Percentiles rank a stretch among this genome's conserved stretches.
phyloP scores from a whole-genome alignment of 2,797 vertebrate species.

The Clarias pachynema region DNA sequence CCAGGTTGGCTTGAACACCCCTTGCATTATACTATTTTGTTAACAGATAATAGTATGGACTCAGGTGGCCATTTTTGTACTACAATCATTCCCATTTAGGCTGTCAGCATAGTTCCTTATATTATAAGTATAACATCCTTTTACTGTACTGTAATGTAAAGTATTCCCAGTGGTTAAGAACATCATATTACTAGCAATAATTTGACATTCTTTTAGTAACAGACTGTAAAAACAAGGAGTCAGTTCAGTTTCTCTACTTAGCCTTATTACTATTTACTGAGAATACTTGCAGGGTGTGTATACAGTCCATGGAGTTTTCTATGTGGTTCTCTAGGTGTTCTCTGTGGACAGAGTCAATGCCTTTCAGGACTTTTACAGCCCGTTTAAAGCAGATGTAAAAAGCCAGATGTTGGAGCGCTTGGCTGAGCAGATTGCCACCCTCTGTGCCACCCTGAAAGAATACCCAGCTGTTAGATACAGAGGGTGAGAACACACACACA shows the following conservation, averaged over 20 bases:
- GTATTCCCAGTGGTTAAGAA: not conserved
- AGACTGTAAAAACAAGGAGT: not conserved
- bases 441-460: conserved; percentile 94
- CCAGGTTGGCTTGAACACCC: too few species aligned
- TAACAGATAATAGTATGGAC: not conserved
- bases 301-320: not conserved
- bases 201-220: not conserved
- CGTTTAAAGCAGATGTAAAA: conserved; percentile 93
- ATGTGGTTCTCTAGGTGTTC: conserved; percentile 65
- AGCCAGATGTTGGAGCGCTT: conserved; percentile 91
- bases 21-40: not conserved
- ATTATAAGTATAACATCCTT: not conserved
- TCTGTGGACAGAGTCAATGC: conserved; percentile 81
- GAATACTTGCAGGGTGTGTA: not conserved
- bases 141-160: not conserved
- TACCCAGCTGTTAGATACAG: conserved; percentile 94
- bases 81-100: not conserved
- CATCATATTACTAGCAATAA: not conserved
- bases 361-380: conserved; percentile 98
- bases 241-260: not conserved
- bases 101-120: not conserved
- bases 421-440: conserved; percentile 92
- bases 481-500: conserved; percentile 75
- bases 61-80: not conserved
- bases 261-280: not conserved